Conservation (phyloP, 2,888 invertebrate genomes). For the Ormyrus nitidulus region DNA sequence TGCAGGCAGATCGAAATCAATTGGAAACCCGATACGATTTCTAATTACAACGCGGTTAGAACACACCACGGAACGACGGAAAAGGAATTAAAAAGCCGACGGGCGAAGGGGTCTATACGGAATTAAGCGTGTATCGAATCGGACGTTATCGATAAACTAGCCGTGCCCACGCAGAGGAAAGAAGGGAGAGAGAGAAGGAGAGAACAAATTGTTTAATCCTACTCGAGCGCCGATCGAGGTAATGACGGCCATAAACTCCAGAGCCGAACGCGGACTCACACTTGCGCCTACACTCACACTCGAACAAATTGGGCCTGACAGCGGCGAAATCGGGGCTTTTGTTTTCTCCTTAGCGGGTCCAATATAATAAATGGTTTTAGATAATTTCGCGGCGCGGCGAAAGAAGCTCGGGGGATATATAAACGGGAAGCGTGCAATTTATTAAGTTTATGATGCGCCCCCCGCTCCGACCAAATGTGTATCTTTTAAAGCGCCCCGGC, state of each 20-base stretch:
- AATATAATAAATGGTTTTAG: too few species aligned
- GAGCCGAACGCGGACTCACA: constrained; percentile 58
- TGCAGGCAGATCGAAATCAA: constrained; percentile 52
- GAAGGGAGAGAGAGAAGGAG: neutral
- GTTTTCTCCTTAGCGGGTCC: neutral
- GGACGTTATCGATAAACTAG: constrained; percentile 47
- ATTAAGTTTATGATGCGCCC: too few species aligned
- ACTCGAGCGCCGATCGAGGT: constrained; percentile 70
- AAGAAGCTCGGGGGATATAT: too few species aligned
- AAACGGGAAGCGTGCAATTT: too few species aligned
- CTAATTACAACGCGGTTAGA: constrained; percentile 54
- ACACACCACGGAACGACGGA: constrained; percentile 1
- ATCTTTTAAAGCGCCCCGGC: too few species aligned
- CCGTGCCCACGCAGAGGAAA: constrained; percentile 12
- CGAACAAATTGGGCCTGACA: constrained; percentile 73
- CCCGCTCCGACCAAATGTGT: too few species aligned
- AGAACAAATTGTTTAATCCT: constrained; percentile 73
- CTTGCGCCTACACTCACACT: constrained; percentile 57
- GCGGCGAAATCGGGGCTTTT: neutral
- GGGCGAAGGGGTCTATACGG: neutral
- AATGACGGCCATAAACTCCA: constrained; percentile 74
- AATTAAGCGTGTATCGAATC: constrained; percentile 19
- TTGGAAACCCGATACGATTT: constrained; percentile 55
- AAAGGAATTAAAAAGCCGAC: constrained; percentile 15
- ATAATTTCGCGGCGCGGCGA: too few species aligned